phyloP scores from a whole-genome alignment of 2,113 vertebrate genomes.

The Carlito syrichta region DNA sequence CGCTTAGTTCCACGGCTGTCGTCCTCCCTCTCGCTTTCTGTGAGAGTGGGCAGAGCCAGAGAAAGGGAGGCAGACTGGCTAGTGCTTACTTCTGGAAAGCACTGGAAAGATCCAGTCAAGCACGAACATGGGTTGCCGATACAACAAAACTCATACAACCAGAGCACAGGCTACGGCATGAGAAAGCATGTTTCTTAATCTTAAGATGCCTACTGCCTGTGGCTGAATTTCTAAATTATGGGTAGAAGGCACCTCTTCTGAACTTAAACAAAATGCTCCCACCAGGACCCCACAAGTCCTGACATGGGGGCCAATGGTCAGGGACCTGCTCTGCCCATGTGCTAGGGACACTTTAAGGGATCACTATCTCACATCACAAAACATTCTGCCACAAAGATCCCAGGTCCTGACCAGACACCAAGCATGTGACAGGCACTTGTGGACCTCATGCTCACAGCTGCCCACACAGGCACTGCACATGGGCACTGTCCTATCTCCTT shows the following conservation, averaged over 20 bases:
- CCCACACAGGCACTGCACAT: background rate
- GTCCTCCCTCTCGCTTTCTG: background rate
- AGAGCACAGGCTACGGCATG: background rate
- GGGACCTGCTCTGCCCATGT: background rate
- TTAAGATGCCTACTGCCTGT: accelerated
- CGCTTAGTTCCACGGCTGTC: background rate
- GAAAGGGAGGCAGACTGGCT: background rate
- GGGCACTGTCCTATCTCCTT: background rate
- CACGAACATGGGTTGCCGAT: background rate
- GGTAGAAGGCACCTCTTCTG: background rate
- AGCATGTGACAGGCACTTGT: accelerated
- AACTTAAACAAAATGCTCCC: background rate
- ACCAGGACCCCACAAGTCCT: background rate
- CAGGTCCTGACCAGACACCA: background rate
- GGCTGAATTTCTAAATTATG: background rate
- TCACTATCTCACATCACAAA: background rate
- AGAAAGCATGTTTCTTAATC: background rate
- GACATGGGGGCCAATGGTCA: background rate
- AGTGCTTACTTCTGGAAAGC: background rate
- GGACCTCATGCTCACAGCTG: background rate
- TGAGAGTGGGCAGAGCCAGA: background rate
- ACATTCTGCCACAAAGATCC: background rate
- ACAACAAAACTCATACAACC: background rate
- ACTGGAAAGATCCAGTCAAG: background rate
- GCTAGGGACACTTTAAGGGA: background rate